A percentile compares a stretch with the other conserved stretches of the same genome.
Evolutionary conservation across 35 echinoderm and acorn worm genomes (phyloP).

Genomic region (Ophiothrix spiculata): DNA sequence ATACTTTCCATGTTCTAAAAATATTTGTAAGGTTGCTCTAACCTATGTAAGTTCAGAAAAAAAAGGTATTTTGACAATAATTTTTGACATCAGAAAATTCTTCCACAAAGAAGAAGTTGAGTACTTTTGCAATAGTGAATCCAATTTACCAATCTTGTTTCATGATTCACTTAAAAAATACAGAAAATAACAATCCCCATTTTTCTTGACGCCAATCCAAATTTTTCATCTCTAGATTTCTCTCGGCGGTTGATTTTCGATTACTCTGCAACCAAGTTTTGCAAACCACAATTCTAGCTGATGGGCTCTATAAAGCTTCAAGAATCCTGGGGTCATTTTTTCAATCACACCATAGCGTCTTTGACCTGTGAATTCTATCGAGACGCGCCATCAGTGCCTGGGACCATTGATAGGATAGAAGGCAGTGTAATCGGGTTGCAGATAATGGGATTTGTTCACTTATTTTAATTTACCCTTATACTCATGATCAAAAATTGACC

Average conservation of each 20-base stretch:
- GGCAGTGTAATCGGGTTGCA: not conserved
- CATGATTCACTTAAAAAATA: no score
- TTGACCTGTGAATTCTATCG: constrained; percentile 6
- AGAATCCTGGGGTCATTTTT: not conserved
- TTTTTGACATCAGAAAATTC: no score
- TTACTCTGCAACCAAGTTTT: not conserved
- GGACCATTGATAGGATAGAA: not conserved
- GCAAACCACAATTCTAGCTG: not conserved
- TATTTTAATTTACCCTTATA: not conserved
- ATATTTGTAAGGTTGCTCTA: no score
- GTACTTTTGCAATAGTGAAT: no score
- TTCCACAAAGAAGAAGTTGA: no score
- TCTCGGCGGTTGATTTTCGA: not conserved
- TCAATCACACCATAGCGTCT: not conserved
- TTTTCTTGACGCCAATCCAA: not conserved
- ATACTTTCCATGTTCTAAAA: no score
- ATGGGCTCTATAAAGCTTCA: not conserved
- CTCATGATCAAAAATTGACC: not conserved
- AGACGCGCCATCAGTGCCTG: not conserved
- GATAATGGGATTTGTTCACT: not conserved
- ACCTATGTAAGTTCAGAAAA: no score
- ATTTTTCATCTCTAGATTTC: not conserved
- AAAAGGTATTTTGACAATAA: no score
- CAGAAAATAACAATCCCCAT: not conserved
- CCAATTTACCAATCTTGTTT: no score